Base-by-base conservation (phyloP, 2,113 vertebrate genomes). In the Microtus ochrogaster region DNA sequence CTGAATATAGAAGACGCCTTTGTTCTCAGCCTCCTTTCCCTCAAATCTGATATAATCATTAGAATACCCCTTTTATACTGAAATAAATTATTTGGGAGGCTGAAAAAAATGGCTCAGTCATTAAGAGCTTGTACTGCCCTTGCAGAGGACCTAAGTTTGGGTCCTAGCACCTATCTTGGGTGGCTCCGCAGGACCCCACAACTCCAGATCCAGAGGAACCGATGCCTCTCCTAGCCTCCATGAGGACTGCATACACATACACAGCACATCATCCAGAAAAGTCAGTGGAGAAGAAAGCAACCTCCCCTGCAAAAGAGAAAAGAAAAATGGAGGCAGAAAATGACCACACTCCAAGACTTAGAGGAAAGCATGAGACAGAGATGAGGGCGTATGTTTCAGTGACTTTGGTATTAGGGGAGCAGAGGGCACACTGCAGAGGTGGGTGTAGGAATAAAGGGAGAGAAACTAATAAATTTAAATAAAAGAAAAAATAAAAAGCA, bases 61-160 rank as follows among this genome's bases (percentile, higher is more conserved):
- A 94, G 90, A 96, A 92, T 84, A 49, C 96, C 39, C 83, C 47
- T 95, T 88, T 28, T 95, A 89, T 92, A 83, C 61, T 65, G 79
- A 97, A 36, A 82, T 76, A 79, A 95, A 78, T 94, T 85, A 93
- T n/a, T 93, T 30, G 0, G 13, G 39, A 28, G 16, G 44, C 44
- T 44, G 44, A 5, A 44, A 44, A 44, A 44, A 44, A 44, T 44
- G 44, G 44, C 44, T 44, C 44, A 21, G 41, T 14, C 19, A 28
- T 44, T 47, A 66, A 47, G 28, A 47, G 63, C 9, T 33, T n/a
- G 10, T 36, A 22, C 10, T 49, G 28, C 5, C 16, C 41, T 66
- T 66, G 39, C 4, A 44, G 83, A 85, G 2, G 82, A 85, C 16
- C 26, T 26, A 41, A 66, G 82, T 85, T 66, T 47, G 16, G 82